A percentile compares a stretch with the other conserved stretches of the same genome.
Conservation (phyloP, 2,888 invertebrate genomes). For the Andrena praecox region DNA sequence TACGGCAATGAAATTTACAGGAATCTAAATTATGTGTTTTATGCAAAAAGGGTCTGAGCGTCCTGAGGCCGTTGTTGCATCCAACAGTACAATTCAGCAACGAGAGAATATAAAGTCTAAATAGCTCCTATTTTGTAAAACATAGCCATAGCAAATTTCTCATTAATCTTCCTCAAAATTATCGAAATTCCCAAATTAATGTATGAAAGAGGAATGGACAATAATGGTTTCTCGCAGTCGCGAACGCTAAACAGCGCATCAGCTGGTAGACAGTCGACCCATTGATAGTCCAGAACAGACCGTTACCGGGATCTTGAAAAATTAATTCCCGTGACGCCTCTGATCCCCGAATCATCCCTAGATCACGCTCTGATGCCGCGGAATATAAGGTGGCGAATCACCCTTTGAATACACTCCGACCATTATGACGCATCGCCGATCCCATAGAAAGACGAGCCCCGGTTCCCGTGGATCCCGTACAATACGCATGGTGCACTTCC, state of each 20-base stretch:
- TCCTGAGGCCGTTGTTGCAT: no score
- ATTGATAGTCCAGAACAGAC: neutral
- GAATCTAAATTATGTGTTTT: no score
- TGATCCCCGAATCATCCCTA: slow-evolving; percentile 24
- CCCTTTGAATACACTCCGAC: slow-evolving; percentile 46
- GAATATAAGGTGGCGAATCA: slow-evolving; percentile 57
- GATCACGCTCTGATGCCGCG: slow-evolving; percentile 48
- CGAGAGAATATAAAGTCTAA: no score
- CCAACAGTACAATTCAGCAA: no score
- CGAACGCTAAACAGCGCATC: neutral
- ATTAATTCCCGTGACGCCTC: slow-evolving; percentile 16
- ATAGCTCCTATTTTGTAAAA: no score
- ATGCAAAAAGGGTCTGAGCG: no score
- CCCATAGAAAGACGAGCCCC: slow-evolving; percentile 68
- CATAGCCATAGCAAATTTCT: no score
- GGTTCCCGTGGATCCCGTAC: slow-evolving; percentile 57
- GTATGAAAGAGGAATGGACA: neutral
- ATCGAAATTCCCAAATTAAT: neutral
- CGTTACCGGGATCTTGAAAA: neutral
- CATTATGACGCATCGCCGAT: slow-evolving; percentile 70
- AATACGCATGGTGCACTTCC: slow-evolving; percentile 54
- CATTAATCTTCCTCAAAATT: no score
- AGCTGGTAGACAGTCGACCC: neutral
- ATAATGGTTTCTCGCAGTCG: neutral
- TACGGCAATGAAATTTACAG: no score